These are phyloP conservation scores for Tribolium castaneum DNA, from an alignment of 1,140 invertebrate genomes.

Conservation along the genomic window DNA sequence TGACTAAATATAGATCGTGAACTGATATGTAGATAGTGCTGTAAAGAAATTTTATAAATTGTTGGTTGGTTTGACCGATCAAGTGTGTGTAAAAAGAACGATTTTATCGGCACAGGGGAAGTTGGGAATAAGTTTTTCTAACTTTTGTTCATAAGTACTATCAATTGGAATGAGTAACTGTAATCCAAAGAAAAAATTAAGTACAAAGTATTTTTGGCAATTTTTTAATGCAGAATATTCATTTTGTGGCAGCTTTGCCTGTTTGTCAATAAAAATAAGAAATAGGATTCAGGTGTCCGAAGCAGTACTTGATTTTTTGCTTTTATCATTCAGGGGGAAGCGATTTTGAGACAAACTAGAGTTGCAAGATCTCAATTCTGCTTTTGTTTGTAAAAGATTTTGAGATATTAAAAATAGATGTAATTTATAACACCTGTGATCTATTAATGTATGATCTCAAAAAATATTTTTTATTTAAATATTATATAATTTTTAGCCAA, in stretches of 20 bases:
- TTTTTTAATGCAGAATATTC: constrained; percentile 24
- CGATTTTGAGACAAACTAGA: constrained; percentile 45
- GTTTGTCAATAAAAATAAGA: constrained; percentile 43
- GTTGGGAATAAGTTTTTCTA: constrained; percentile 24
- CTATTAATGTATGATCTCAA: constrained; percentile 54
- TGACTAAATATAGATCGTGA: constrained; percentile 9
- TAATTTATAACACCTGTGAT: constrained; percentile 53
- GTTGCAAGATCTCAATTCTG: constrained; percentile 44
- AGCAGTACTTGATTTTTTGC: constrained; percentile 34
- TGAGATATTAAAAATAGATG: constrained; percentile 32
- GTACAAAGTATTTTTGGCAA: constrained; percentile 33
- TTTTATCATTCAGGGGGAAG: constrained; percentile 6
- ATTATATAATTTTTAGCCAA: constrained; percentile 46
- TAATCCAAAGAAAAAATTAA: constrained; percentile 22
- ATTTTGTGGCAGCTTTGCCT: constrained; percentile 47
- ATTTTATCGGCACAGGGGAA: constrained; percentile 17
- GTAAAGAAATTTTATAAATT: constrained; percentile 30
- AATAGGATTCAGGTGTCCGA: constrained; percentile 42
- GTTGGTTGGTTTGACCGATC: background rate
- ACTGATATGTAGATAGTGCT: constrained; percentile 25
- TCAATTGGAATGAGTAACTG: constrained; percentile 30
- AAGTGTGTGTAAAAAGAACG: constrained; percentile 1
- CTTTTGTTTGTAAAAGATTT: constrained; percentile 28
- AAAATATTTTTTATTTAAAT: constrained; percentile 47
- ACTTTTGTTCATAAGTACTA: constrained; percentile 30